Percentiles rank a stretch among this genome's conserved stretches.
Evolutionary conservation across 2,888 invertebrate genomes (phyloP).

Genomic region (Amiota mariae): DNA sequence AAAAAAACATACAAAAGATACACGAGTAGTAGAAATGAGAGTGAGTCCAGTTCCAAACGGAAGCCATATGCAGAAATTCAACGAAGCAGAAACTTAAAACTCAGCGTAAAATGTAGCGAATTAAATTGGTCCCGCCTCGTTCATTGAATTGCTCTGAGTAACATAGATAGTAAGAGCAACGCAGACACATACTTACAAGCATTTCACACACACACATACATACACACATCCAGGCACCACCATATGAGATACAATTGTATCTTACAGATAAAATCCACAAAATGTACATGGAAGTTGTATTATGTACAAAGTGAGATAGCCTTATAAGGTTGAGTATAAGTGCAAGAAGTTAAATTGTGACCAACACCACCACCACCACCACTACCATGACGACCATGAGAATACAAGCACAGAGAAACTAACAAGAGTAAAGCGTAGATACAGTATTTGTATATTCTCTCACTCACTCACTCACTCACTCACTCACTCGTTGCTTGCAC

Average conservation of each 20-base stretch:
- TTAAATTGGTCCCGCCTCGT: slow-evolving; percentile 58
- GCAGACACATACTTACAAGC: neutral
- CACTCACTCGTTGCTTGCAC: neutral
- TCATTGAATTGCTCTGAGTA: slow-evolving; percentile 2
- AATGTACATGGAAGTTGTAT: neutral
- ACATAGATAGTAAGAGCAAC: slow-evolving; percentile 8
- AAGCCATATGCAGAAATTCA: slow-evolving; percentile 65
- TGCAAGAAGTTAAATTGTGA: neutral
- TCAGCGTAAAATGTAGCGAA: slow-evolving; percentile 51
- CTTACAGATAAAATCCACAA: slow-evolving; percentile 66
- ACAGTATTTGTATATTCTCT: slow-evolving; percentile 8
- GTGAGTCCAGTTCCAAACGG: slow-evolving; percentile 42
- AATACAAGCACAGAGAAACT: neutral
- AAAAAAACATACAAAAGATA: slow-evolving; percentile 36
- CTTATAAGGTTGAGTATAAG: neutral
- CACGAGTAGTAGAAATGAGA: too few species aligned
- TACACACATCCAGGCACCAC: too few species aligned
- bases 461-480: slow-evolving; percentile 2
- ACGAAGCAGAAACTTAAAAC: slow-evolving; percentile 23
- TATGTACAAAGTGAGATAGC: slow-evolving; percentile 7
- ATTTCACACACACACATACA: slow-evolving; percentile 10
- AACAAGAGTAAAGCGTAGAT: neutral
- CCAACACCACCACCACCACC: neutral
- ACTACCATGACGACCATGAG: too few species aligned
- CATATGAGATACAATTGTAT: slow-evolving; percentile 26